Conservation (phyloP, 2,113 vertebrate species). For the Platysteira castanea region DNA sequence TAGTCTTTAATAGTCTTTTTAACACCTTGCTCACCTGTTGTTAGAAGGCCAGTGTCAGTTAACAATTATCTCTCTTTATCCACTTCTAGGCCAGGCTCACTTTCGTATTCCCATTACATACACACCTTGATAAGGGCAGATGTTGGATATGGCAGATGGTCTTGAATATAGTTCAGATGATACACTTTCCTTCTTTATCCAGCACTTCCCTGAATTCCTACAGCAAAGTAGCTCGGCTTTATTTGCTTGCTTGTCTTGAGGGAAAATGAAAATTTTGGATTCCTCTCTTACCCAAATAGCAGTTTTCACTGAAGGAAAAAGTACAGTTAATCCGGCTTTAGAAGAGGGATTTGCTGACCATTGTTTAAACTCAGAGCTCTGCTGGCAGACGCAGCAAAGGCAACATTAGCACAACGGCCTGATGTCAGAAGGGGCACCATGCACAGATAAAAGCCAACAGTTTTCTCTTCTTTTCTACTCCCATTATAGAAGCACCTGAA, state of each 20-base stretch:
- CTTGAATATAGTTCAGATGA: neutral
- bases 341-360: conserved; percentile 60
- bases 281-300: conserved; percentile 41
- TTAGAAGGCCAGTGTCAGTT: neutral
- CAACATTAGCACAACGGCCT: conserved; percentile 13
- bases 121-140: neutral
- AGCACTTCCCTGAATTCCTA: neutral
- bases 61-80: neutral
- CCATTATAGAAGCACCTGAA: neutral
- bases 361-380: conserved; percentile 46
- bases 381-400: conserved; percentile 29
- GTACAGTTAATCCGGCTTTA: conserved; percentile 67
- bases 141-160: neutral
- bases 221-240: neutral
- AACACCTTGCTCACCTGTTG: neutral
- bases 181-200: neutral
- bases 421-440: conserved; percentile 27
- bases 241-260: conserved; percentile 16
- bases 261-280: conserved; percentile 22
- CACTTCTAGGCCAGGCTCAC: neutral
- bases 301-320: conserved; percentile 50
- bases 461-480: neutral
- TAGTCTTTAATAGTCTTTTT: neutral
- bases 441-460: neutral
- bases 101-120: neutral